Evolutionary conservation across 2,888 invertebrate species (phyloP).

Genomic region (Drosophila aldrichi): DNA sequence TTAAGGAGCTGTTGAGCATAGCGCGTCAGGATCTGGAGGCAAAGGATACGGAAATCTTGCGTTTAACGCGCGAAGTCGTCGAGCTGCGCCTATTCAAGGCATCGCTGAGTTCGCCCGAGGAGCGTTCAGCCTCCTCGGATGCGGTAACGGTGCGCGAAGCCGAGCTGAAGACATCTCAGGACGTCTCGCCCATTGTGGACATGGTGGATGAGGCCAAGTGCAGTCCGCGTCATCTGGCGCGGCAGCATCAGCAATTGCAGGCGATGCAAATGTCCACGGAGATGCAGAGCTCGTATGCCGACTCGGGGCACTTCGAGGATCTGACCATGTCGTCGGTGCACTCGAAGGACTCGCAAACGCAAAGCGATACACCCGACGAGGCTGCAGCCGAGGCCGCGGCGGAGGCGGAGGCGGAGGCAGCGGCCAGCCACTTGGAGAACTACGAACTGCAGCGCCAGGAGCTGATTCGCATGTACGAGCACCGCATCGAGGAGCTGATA

Average conservation of each 20-base stretch:
- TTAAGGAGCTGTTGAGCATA: constrained; percentile 90
- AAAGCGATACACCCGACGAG: constrained; percentile 83
- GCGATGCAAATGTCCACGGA: constrained; percentile 85
- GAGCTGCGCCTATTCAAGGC: constrained; percentile 93
- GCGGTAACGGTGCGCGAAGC: constrained; percentile 91
- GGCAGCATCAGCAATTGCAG: constrained; percentile 59
- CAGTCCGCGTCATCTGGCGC: constrained; percentile 83
- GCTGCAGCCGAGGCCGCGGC: constrained; percentile 38
- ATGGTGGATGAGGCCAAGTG: constrained; percentile 86
- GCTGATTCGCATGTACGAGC: constrained; percentile 90
- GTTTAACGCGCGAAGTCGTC: constrained; percentile 91
- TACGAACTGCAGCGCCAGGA: constrained; percentile 89
- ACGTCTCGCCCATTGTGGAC: constrained; percentile 87
- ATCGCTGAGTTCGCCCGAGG: constrained; percentile 91
- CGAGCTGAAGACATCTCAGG: constrained; percentile 87
- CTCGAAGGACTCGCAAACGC: constrained; percentile 89
- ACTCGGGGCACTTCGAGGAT: constrained; percentile 95
- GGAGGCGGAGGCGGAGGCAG: constrained; percentile 41
- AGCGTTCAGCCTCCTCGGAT: constrained; percentile 91
- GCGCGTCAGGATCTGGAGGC: constrained; percentile 92
- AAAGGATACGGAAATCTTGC: constrained; percentile 91
- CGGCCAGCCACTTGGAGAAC: constrained; percentile 84
- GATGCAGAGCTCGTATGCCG: constrained; percentile 92
- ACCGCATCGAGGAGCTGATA: constrained; percentile 91
- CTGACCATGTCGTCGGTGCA: constrained; percentile 91